Conservation (phyloP, 1,140 invertebrate genomes). For the Spodoptera litura region DNA sequence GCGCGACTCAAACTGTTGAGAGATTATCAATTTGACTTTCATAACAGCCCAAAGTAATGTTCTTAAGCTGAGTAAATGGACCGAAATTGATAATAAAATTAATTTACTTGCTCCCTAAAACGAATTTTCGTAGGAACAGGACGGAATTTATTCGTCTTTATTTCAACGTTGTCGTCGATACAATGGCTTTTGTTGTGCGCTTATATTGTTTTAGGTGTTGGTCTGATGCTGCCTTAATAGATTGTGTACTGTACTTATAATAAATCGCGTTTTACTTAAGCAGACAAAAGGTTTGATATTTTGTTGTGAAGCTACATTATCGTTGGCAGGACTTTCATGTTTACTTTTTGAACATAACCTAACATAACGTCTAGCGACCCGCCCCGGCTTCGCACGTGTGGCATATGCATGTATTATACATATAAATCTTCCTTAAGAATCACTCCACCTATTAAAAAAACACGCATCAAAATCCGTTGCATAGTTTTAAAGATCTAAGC, state of each 20-base stretch:
- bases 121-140: slow-evolving; percentile 29
- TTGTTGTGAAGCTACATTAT: slow-evolving; percentile 21
- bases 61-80: slow-evolving; percentile 54
- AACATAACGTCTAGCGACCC: too few species aligned
- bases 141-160: slow-evolving; percentile 46
- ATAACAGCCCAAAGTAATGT: slow-evolving; percentile 51
- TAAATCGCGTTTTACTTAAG: slow-evolving; percentile 25
- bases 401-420: too few species aligned
- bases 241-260: slow-evolving; percentile 13
- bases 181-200: slow-evolving; percentile 43
- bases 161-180: slow-evolving; percentile 42
- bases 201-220: slow-evolving; percentile 24
- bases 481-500: too few species aligned
- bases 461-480: too few species aligned
- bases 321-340: background rate
- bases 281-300: slow-evolving; percentile 10
- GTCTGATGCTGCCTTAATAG: slow-evolving; percentile 36
- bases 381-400: too few species aligned
- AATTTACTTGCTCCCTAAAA: slow-evolving; percentile 49
- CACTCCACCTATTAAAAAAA: too few species aligned
- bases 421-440: too few species aligned
- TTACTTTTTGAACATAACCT: too few species aligned
- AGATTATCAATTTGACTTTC: slow-evolving; percentile 56
- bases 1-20: slow-evolving; percentile 38
- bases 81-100: slow-evolving; percentile 56